These are phyloP conservation scores for Micrasema longulum DNA, from an alignment of 1,140 invertebrate species.

Conservation along the genomic window DNA sequence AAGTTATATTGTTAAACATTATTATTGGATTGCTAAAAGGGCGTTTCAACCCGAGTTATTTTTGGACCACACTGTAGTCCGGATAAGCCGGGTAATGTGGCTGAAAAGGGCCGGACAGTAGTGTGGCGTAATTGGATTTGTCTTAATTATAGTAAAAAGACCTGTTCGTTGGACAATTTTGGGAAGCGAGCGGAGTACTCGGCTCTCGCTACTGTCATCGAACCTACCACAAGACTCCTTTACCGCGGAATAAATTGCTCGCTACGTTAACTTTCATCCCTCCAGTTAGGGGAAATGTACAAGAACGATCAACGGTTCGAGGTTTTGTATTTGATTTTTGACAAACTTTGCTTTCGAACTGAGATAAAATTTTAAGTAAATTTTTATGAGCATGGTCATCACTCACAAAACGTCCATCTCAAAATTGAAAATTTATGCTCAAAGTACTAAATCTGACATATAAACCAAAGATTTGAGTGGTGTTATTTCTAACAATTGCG, in stretches of 20 bases:
- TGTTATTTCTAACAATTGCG: background rate
- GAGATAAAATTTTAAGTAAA: background rate
- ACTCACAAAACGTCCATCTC: background rate
- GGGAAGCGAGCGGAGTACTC: background rate
- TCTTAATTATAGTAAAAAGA: constrained; percentile 44
- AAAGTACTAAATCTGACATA: background rate
- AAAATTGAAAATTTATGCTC: background rate
- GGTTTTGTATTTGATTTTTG: background rate
- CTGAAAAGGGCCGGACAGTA: constrained; percentile 28
- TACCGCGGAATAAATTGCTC: constrained; percentile 10
- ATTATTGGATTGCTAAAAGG: too few species aligned
- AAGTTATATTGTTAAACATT: too few species aligned
- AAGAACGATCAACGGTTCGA: background rate
- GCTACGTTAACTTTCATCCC: constrained; percentile 22
- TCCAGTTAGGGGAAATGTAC: constrained; percentile 6
- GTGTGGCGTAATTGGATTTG: constrained; percentile 46
- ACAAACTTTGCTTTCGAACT: background rate
- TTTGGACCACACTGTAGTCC: background rate
- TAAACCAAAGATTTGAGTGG: background rate
- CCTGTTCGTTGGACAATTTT: constrained; percentile 23
- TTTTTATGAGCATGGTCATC: too few species aligned
- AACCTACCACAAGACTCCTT: background rate
- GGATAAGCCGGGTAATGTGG: constrained; percentile 13
- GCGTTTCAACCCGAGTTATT: too few species aligned
- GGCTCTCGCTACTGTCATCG: constrained; percentile 1